A percentile compares a stretch with the other conserved stretches of the same genome.
These are phyloP conservation scores for Phrynocephalus versicolor DNA, from an alignment of 2,113 vertebrate species.

Conservation along the genomic window DNA sequence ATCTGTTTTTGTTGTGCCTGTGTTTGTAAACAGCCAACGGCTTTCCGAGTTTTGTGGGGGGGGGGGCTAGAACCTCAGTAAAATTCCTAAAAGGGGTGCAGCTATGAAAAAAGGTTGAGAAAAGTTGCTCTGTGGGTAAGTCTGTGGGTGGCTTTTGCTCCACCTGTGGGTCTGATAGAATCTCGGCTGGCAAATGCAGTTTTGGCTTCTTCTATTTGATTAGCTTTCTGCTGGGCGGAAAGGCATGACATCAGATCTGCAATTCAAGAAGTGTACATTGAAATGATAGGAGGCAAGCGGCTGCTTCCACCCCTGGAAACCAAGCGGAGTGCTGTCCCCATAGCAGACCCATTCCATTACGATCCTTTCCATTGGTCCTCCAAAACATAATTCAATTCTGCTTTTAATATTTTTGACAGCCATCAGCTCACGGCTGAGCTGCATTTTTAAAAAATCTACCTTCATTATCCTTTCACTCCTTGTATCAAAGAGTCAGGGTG, in stretches of 20 bases:
- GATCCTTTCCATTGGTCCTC: background rate
- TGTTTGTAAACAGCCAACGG: no score
- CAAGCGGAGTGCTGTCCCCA: constrained; percentile 32
- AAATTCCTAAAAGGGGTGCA: no score
- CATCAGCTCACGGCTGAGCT: background rate
- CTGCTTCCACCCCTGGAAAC: constrained; percentile 9
- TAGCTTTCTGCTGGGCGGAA: constrained; percentile 20
- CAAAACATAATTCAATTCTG: background rate
- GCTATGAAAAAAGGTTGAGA: no score
- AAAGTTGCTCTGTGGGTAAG: no score
- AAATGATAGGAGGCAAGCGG: constrained; percentile 46
- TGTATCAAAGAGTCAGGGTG: background rate
- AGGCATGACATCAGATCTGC: constrained; percentile 45
- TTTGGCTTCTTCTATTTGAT: constrained; percentile 16
- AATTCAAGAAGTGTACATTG: constrained; percentile 48
- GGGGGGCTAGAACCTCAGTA: no score
- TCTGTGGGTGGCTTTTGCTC: no score
- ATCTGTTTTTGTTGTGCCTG: no score
- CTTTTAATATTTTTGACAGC: background rate
- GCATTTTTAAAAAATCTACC: background rate
- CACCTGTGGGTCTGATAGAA: no score
- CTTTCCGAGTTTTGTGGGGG: no score
- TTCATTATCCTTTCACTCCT: background rate
- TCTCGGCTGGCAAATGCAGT: background rate
- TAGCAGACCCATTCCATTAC: background rate